These are phyloP conservation scores for Plebejus melissa DNA, from an alignment of 2,888 invertebrate species.

Conservation along the genomic window DNA sequence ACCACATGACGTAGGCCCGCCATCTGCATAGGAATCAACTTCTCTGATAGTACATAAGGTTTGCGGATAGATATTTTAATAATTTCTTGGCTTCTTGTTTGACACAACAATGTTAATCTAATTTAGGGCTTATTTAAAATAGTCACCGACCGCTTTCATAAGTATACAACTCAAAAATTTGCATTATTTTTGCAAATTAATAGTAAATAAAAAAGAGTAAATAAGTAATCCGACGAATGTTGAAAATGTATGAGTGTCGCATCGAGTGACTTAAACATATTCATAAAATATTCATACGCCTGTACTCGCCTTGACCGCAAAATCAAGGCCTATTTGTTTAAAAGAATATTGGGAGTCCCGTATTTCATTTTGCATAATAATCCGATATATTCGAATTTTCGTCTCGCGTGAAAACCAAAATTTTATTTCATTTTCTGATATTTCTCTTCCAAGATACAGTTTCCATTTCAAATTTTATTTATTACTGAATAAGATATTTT, in stretches of 20 bases:
- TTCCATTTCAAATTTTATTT: too few species aligned
- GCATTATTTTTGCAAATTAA: too few species aligned
- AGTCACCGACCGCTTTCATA: too few species aligned
- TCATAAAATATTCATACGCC: slow-evolving; percentile 13
- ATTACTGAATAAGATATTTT: too few species aligned
- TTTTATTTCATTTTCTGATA: not conserved
- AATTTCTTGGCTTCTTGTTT: too few species aligned
- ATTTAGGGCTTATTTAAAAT: too few species aligned
- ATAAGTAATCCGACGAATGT: not conserved
- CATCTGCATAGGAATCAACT: too few species aligned
- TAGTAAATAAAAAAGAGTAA: not conserved
- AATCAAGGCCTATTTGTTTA: slow-evolving; percentile 10
- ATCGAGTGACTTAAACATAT: not conserved
- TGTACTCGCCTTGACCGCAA: slow-evolving; percentile 11
- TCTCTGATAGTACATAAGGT: too few species aligned
- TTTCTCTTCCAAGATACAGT: not conserved
- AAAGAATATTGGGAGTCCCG: not conserved
- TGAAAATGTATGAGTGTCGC: slow-evolving; percentile 10
- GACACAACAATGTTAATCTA: too few species aligned
- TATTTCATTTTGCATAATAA: not conserved
- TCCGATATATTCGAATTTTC: not conserved
- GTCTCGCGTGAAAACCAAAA: not conserved
- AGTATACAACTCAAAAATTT: too few species aligned
- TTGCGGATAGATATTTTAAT: too few species aligned
- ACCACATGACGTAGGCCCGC: too few species aligned